phyloP scores from a whole-genome alignment of 2,888 invertebrate genomes.

The Zygothrica quintamaculata region DNA sequence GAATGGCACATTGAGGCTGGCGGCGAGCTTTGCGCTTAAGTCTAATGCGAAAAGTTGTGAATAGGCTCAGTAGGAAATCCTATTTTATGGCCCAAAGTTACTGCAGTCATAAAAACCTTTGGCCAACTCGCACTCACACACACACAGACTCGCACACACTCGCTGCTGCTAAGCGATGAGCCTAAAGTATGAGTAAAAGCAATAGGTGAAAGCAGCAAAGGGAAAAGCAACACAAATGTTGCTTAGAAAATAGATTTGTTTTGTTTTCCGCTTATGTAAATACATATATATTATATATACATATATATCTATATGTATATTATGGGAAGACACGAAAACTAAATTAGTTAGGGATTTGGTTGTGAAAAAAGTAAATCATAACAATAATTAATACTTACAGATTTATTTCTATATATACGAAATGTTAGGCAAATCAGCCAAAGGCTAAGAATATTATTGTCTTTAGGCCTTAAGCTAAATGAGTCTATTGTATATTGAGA shows the following conservation, averaged over 20 bases:
- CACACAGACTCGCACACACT: too few species aligned
- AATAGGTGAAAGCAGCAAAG: background rate
- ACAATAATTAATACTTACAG: too few species aligned
- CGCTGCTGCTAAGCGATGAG: constrained; percentile 3
- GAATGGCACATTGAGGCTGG: constrained; percentile 40
- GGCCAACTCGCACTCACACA: too few species aligned
- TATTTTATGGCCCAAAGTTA: constrained; percentile 79
- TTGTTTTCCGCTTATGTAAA: constrained; percentile 41
- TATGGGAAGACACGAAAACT: background rate
- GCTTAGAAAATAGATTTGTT: constrained; percentile 37
- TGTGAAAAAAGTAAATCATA: too few species aligned
- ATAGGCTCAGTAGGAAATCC: constrained; percentile 80
- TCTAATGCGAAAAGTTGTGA: constrained; percentile 81
- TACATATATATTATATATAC: constrained; percentile 38
- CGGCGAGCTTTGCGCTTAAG: constrained; percentile 79
- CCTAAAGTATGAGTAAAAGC: background rate
- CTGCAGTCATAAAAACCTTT: constrained; percentile 78
- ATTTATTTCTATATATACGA: too few species aligned
- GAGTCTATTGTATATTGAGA: too few species aligned
- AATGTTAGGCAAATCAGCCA: too few species aligned
- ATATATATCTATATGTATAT: too few species aligned
- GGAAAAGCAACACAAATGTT: constrained; percentile 19
- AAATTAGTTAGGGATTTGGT: background rate
- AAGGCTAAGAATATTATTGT: too few species aligned
- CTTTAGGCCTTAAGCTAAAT: too few species aligned